Evolutionary conservation across 2,888 invertebrate genomes (phyloP).

Genomic region (Drosophila greeni): DNA sequence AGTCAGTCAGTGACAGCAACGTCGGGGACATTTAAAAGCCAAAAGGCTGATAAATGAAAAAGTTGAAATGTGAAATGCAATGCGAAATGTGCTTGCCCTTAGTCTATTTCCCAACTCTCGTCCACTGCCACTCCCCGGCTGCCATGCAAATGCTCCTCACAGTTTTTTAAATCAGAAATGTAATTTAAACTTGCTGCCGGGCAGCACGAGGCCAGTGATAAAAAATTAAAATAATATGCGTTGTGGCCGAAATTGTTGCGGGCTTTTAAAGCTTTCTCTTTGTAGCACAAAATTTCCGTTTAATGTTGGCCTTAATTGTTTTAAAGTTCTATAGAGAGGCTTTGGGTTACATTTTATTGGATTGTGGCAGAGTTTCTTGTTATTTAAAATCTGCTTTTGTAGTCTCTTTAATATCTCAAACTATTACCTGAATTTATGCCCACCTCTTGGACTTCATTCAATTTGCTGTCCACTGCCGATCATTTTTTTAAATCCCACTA

Average conservation of each 20-base stretch:
- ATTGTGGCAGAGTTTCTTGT: not conserved
- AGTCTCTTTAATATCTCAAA: constrained; percentile 15
- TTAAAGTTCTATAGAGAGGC: not conserved
- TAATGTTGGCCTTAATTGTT: constrained; percentile 8
- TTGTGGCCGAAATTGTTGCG: constrained; percentile 16
- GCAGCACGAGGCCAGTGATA: constrained; percentile 35
- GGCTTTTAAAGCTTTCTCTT: constrained; percentile 19
- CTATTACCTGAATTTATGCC: constrained; percentile 20
- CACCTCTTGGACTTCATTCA: constrained; percentile 39
- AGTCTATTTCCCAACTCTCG: constrained; percentile 17
- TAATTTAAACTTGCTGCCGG: constrained; percentile 57
- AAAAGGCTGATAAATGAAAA: constrained; percentile 63
- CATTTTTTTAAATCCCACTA: constrained; percentile 25
- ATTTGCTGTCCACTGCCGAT: constrained; percentile 40
- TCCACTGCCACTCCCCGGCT: not conserved
- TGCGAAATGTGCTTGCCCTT: constrained; percentile 46
- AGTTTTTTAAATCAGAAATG: constrained; percentile 53
- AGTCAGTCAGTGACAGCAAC: constrained; percentile 50
- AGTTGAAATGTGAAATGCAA: constrained; percentile 50
- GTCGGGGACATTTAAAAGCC: constrained; percentile 56
- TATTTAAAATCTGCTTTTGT: not conserved
- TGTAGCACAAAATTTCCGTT: not conserved
- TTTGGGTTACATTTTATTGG: not conserved
- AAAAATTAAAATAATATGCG: constrained; percentile 48
- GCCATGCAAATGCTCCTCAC: constrained; percentile 37